These are phyloP conservation scores for Chaetodon auriga DNA, from an alignment of 2,113 vertebrate species.

Conservation along the genomic window DNA sequence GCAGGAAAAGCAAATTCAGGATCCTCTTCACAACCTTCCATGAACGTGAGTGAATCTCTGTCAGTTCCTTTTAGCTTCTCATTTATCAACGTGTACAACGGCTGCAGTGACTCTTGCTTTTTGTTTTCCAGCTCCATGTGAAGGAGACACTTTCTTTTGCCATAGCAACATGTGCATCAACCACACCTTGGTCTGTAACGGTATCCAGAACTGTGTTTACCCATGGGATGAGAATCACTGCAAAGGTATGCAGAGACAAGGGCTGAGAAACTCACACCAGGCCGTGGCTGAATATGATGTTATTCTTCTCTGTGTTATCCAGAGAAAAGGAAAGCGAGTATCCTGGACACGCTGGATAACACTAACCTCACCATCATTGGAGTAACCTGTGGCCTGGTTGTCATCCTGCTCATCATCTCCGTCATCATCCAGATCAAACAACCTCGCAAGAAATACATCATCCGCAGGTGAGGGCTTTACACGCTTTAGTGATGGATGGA, in stretches of 20 bases:
- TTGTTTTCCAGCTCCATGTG: constrained; percentile 91
- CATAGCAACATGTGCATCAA: constrained; percentile 99
- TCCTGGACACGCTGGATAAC: constrained; percentile 94
- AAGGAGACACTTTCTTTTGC: constrained; percentile 93
- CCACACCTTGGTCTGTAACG: constrained; percentile 96
- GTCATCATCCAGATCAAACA: constrained; percentile 97
- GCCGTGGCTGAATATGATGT: background rate
- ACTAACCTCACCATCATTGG: constrained; percentile 96
- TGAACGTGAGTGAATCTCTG: constrained; percentile 89
- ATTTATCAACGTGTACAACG: background rate
- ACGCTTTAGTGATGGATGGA: no score
- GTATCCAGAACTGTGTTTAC: constrained; percentile 97
- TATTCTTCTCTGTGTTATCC: constrained; percentile 3
- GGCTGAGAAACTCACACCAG: background rate
- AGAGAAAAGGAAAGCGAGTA: constrained; percentile 95
- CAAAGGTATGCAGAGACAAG: constrained; percentile 85
- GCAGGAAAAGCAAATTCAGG: constrained; percentile 93
- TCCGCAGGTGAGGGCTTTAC: constrained; percentile 81
- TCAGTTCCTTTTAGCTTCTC: background rate
- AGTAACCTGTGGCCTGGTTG: constrained; percentile 93
- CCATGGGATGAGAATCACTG: constrained; percentile 99
- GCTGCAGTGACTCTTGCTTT: background rate
- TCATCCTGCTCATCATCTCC: constrained; percentile 94
- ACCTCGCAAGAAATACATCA: constrained; percentile 97
- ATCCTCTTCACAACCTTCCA: constrained; percentile 99